phyloP scores from a whole-genome alignment of 2,888 invertebrate species.

The Apamea crenata region DNA sequence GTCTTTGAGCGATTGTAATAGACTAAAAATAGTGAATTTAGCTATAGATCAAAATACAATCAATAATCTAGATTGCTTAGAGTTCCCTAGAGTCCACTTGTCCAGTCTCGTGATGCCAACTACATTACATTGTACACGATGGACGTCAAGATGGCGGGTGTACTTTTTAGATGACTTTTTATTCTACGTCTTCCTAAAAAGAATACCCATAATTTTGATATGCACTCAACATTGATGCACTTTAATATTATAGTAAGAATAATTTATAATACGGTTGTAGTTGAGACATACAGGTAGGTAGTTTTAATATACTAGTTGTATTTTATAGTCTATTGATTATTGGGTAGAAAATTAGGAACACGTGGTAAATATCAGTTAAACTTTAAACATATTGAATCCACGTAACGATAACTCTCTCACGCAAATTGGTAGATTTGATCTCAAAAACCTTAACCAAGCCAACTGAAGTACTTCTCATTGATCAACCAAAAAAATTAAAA shows the following conservation, averaged over 20 bases:
- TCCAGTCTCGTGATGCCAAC: slow-evolving; percentile 78
- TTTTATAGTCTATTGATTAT: slow-evolving; percentile 60
- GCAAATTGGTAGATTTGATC: slow-evolving; percentile 68
- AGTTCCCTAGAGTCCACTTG: slow-evolving; percentile 41
- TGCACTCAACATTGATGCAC: slow-evolving; percentile 69
- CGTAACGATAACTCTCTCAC: slow-evolving; percentile 27
- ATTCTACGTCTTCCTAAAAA: slow-evolving; percentile 32
- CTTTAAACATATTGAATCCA: slow-evolving; percentile 25
- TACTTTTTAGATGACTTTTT: slow-evolving; percentile 32
- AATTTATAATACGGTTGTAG: slow-evolving; percentile 78
- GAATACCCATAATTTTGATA: slow-evolving; percentile 41
- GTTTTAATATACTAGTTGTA: slow-evolving; percentile 69
- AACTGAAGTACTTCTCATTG: slow-evolving; percentile 12
- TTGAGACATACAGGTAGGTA: slow-evolving; percentile 75
- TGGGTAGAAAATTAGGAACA: slow-evolving; percentile 54
- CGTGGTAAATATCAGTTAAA: slow-evolving; percentile 52
- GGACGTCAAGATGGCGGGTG: slow-evolving; percentile 41
- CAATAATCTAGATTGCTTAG: slow-evolving; percentile 58
- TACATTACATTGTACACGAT: slow-evolving; percentile 59
- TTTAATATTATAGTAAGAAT: slow-evolving; percentile 74
- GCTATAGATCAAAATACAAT: slow-evolving; percentile 57
- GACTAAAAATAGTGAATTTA: slow-evolving; percentile 50
- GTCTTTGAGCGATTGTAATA: slow-evolving; percentile 47
- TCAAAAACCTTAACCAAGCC: slow-evolving; percentile 49
- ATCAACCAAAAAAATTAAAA: neutral